Base-by-base conservation (phyloP, 2,888 invertebrate genomes). In the Sicus ferrugineus region DNA sequence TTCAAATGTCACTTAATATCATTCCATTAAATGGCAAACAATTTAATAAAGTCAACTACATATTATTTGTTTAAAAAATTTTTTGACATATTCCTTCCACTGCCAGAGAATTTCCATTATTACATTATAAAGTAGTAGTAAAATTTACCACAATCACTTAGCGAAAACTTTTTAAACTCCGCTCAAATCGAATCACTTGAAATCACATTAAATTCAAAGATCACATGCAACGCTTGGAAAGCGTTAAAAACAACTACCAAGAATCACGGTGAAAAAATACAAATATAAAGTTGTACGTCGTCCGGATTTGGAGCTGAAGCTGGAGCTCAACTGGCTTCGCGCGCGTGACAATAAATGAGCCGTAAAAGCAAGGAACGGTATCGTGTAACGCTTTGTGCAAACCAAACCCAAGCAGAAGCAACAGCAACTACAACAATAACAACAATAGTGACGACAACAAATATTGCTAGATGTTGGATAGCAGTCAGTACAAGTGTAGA, bases 321-420 rank as follows among this genome's bases (percentile, higher is more conserved):
- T 38, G 64, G 31, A 62, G 52, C 59, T 67, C 38, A 58, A 64
- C 48, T 66, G 50, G 46, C 31, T 68, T 68, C 68, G 56, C 50
- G 67, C 67, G 67, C 67, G 67, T 48, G 67, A 71, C 69, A 78
- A 80, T 77, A 81, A 81, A 80, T 81, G 81, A 79, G 80, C 75
- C 79, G 77, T 77, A 75, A 75, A 75, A 58, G 19, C 11, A 54
- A 21, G 14, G 23, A 50, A 28, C 19, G 21, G 59, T 34, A 23
- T n/a, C 19, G 50, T 46, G 58, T 58, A 67, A 56, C 58, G 48
- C 66, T 65, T 65, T 58, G 61, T 69, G 52, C 67, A 54, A 46
- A 28, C 54, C 63, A 68, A n/a, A n/a, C n/a, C n/a, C n/a, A n/a
- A n/a, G n/a, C n/a, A n/a, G 31, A n/a, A n/a, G n/a, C n/a, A n/a